These are phyloP conservation scores for Plutomurus gul DNA, from an alignment of 1,140 invertebrate genomes.

Conservation along the genomic window DNA sequence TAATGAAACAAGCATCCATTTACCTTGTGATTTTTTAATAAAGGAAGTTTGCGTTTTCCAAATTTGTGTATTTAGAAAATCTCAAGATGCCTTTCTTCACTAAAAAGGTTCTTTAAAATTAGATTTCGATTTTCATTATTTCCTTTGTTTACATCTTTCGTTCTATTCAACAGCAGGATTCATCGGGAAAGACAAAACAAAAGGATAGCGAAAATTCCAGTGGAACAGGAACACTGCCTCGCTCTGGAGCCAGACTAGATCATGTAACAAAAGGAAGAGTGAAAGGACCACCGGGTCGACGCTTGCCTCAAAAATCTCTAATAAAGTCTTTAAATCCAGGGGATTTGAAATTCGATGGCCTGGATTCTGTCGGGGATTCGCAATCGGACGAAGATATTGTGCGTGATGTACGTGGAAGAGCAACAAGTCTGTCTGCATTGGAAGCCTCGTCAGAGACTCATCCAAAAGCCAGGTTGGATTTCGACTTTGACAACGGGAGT, in stretches of 20 bases:
- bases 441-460: conserved; percentile 39
- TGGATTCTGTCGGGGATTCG: conserved; percentile 26
- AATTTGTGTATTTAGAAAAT: no score
- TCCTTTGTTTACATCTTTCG: neutral
- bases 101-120: neutral
- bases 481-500: conserved; percentile 24
- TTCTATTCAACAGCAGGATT: conserved; percentile 39
- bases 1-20: no score
- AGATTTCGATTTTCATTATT: neutral
- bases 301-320: conserved; percentile 52
- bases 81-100: no score
- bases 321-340: conserved; percentile 19
- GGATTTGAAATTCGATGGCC: neutral
- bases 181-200: conserved; percentile 12
- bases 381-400: conserved; percentile 19
- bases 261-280: conserved; percentile 54
- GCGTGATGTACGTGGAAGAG: conserved; percentile 38
- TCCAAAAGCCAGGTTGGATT: conserved; percentile 41
- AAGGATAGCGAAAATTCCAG: conserved; percentile 34
- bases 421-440: conserved; percentile 45
- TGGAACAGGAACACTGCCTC: conserved; percentile 33
- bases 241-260: conserved; percentile 36
- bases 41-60: no score
- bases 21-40: no score
- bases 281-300: conserved; percentile 55